phyloP scores from a whole-genome alignment of 2,797 vertebrate species.

The Liasis olivaceus region DNA sequence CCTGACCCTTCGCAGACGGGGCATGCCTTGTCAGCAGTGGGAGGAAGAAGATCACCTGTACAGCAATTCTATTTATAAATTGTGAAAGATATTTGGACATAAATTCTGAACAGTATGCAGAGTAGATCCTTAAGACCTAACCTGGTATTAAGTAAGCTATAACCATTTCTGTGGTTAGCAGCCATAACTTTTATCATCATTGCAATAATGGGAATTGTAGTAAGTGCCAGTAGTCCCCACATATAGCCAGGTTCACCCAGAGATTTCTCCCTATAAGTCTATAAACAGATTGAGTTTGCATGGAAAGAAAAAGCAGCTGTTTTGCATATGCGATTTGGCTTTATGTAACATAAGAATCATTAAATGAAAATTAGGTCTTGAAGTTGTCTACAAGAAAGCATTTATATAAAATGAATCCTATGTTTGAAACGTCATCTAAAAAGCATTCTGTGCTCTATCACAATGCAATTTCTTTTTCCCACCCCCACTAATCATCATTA shows the following conservation, averaged over 20 bases:
- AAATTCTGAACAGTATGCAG: not conserved
- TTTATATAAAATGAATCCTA: not conserved
- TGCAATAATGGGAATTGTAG: not conserved
- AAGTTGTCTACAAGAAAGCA: not conserved
- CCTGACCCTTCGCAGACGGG: too few species aligned
- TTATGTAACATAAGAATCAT: not conserved
- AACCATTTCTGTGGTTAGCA: not conserved
- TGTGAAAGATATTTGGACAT: not conserved
- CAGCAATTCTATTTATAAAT: not conserved
- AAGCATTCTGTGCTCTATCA: conserved; percentile 6
- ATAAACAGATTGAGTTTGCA: not conserved
- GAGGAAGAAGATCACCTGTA: not conserved
- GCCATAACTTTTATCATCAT: not conserved
- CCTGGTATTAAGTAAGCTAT: not conserved
- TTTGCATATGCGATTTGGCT: not conserved
- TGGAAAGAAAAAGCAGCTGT: not conserved
- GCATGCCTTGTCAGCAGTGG: not conserved
- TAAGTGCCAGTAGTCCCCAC: not conserved
- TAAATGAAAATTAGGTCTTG: not conserved
- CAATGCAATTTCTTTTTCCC: conserved; percentile 26
- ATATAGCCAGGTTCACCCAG: not conserved
- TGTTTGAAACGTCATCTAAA: not conserved
- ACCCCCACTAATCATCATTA: not conserved
- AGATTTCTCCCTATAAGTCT: not conserved
- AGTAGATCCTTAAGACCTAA: not conserved